Percentiles rank a stretch among this genome's conserved stretches.
Evolutionary conservation across 2,888 invertebrate genomes (phyloP).

Genomic region (Eretmocerus hayati): DNA sequence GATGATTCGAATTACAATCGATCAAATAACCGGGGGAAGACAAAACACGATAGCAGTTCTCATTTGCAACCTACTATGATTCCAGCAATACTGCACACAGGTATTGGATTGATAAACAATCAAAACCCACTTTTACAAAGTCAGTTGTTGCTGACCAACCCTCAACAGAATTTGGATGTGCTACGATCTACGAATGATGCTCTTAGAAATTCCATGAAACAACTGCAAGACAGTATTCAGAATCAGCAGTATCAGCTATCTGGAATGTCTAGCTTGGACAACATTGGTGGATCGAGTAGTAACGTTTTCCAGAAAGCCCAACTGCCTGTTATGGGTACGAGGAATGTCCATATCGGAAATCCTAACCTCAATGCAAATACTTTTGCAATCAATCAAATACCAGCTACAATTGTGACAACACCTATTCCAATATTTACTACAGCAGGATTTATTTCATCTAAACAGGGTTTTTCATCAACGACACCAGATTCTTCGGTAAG

Average conservation of each 20-base stretch:
- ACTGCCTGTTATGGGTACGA: slow-evolving; percentile 35
- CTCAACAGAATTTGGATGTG: slow-evolving; percentile 28
- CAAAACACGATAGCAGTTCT: slow-evolving; percentile 8
- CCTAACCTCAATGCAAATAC: slow-evolving; percentile 37
- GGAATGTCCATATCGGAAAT: slow-evolving; percentile 42
- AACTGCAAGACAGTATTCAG: slow-evolving; percentile 32
- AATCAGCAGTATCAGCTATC: slow-evolving; percentile 28
- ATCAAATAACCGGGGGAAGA: slow-evolving; percentile 26
- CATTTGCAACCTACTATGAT: slow-evolving; percentile 30
- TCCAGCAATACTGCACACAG: slow-evolving; percentile 33
- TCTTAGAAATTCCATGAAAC: slow-evolving; percentile 32
- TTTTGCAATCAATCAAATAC: slow-evolving; percentile 33
- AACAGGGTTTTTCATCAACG: slow-evolving; percentile 27
- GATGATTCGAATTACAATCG: slow-evolving; percentile 22
- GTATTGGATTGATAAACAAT: slow-evolving; percentile 25
- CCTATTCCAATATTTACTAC: slow-evolving; percentile 40
- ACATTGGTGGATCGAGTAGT: slow-evolving; percentile 32
- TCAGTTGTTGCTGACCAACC: slow-evolving; percentile 17
- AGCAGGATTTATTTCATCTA: slow-evolving; percentile 31
- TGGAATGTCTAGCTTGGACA: slow-evolving; percentile 26
- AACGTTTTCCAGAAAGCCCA: slow-evolving; percentile 31
- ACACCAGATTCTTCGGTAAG: slow-evolving; percentile 27
- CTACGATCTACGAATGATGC: slow-evolving; percentile 32
- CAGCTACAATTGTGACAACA: slow-evolving; percentile 37
- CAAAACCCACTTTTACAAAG: slow-evolving; percentile 27